phyloP scores from a whole-genome alignment of 2,113 vertebrate species.

The Tretioscincus oriximinensis region DNA sequence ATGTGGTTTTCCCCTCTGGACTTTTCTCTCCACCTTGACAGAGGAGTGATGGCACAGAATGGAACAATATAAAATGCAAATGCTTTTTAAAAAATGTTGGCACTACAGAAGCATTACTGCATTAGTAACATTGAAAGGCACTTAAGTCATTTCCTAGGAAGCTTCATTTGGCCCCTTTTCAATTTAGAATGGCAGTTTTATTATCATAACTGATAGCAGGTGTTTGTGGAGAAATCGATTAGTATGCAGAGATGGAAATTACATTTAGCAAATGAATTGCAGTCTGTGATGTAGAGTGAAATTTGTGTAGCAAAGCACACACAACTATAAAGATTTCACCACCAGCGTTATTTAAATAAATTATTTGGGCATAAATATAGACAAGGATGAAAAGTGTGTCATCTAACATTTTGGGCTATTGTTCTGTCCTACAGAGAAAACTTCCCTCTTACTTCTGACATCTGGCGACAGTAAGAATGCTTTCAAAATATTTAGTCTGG shows the following conservation, averaged over 20 bases:
- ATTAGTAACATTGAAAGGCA: constrained; percentile 80
- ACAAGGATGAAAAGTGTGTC: constrained; percentile 56
- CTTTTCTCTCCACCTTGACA: constrained; percentile 29
- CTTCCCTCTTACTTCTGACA: constrained; percentile 33
- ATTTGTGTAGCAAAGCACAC: constrained; percentile 74
- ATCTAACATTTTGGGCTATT: constrained; percentile 54
- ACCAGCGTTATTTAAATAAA: constrained; percentile 75
- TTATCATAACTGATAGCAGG: constrained; percentile 85
- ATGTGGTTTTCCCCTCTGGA: neutral
- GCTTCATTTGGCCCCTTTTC: constrained; percentile 80
- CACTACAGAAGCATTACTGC: constrained; percentile 71
- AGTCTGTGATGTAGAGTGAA: constrained; percentile 77
- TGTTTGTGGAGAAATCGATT: constrained; percentile 84
- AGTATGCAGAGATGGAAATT: constrained; percentile 84
- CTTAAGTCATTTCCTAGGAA: constrained; percentile 84
- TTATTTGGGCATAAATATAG: constrained; percentile 66
- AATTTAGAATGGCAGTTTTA: constrained; percentile 84
- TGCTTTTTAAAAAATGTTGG: constrained; percentile 65
- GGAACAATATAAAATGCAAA: constrained; percentile 73
- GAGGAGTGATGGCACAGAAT: constrained; percentile 54
- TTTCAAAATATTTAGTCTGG: constrained; percentile 54
- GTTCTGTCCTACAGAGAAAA: constrained; percentile 38
- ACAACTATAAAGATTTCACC: constrained; percentile 71
- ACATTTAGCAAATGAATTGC: constrained; percentile 83
- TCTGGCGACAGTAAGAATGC: constrained; percentile 49